These are phyloP conservation scores for Helicoverpa armigera DNA, from an alignment of 1,140 invertebrate species.

Conservation along the genomic window DNA sequence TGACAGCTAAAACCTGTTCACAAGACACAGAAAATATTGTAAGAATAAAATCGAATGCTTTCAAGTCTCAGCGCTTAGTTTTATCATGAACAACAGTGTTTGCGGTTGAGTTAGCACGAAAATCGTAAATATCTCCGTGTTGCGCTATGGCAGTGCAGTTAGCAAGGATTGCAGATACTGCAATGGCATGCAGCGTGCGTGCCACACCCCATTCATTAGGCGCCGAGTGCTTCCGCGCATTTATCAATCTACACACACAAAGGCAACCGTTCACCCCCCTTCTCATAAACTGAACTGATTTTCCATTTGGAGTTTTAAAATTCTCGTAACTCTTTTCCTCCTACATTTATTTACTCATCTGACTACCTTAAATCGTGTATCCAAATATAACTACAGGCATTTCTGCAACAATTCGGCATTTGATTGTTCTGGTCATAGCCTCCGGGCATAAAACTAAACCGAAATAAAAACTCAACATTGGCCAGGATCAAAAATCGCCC, in stretches of 20 bases:
- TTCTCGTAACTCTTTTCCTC: too few species aligned
- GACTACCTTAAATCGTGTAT: too few species aligned
- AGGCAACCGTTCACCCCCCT: conserved; percentile 48
- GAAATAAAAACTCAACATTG: conserved; percentile 13
- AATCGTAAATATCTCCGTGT: conserved; percentile 65
- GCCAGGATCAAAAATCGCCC: neutral
- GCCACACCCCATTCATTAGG: conserved; percentile 82
- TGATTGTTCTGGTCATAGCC: neutral
- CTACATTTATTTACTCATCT: too few species aligned
- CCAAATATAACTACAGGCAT: neutral
- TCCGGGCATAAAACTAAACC: neutral
- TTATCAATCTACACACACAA: conserved; percentile 74
- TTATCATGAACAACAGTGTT: conserved; percentile 43
- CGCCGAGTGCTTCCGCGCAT: conserved; percentile 80
- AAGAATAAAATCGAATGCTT: too few species aligned
- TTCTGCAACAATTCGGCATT: too few species aligned
- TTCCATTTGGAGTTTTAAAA: neutral
- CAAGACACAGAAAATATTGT: too few species aligned
- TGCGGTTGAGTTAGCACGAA: conserved; percentile 53
- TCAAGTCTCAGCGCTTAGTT: neutral
- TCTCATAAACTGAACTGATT: conserved; percentile 35
- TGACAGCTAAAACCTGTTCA: too few species aligned
- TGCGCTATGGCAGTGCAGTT: conserved; percentile 60
- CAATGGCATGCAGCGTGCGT: conserved; percentile 71
- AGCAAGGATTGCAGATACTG: conserved; percentile 65